Evolutionary conservation across 1,140 invertebrate species (phyloP), one percentile per base, ranked within the genome.

Genomic region (Drosophila jambulina): DNA sequence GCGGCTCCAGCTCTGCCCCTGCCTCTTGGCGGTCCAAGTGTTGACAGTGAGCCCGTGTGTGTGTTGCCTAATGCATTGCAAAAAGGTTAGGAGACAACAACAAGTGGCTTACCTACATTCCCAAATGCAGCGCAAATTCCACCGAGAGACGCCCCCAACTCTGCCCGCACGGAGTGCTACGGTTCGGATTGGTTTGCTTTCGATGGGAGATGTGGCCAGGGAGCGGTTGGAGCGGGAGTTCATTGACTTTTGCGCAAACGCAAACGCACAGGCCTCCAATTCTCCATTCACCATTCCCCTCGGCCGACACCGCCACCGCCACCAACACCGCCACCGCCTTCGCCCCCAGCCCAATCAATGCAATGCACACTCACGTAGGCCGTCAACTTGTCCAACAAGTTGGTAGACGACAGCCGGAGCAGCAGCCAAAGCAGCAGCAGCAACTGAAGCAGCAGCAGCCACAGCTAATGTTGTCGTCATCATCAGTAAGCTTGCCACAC

Each of bases 371-470:
- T 83, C 83, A 82, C 84, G 83, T 87, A 87, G 83, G 80, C 84
- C 84, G 84, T 88, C 84, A 88, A 88, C 85, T 88, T 88, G 84
- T 88, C 84, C 85, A 88, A 88, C 84, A 70, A 88, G 84, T 88
- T 88, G 85, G 83, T 90, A 88, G 84, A 84, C 84, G 74, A 63
- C 53, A 54, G 51, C 70, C 67, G 40, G 15, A 45, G 38, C 17
- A 54, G 34, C 76, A 62, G 46, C 71, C 29, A 36, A 57, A 57
- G 19, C 67, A 19, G 46, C 43, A 36, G 21, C 63, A 51, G 10
- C 60, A 43, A n/a, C 56, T 43, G 25, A 58, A 51, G 15, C 48
- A 63, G 48, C 42, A 59, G 19, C 57, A 71, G 43, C 58, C 21
- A 25, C 76, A 70, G 63, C 80, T 79, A 87, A 82, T 86, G 82